Evolutionary conservation across 2,797 vertebrate species (phyloP), one percentile per base, ranked within the genome.

Genomic region (Cuculus canorus): DNA sequence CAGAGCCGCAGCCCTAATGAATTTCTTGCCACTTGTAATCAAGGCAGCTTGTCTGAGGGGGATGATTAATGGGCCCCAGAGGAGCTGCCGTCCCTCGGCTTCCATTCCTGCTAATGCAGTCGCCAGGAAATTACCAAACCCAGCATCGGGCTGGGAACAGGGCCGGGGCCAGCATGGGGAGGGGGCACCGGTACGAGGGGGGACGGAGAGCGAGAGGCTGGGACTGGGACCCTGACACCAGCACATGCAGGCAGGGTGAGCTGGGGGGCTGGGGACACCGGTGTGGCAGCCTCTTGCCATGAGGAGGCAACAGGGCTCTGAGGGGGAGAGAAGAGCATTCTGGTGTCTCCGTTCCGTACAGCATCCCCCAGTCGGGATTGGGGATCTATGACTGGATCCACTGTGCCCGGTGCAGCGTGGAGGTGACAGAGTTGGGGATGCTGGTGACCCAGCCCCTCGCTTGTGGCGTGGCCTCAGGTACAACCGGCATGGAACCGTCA

Each of bases 11-110:
- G 98, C 98, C 98, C 98, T 99, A 99, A 99, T 99, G 99, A 99
- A 99, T 99, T 99, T 99, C 98, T 99, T 99, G 98, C 98, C 98
- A 99, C 99, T 99, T 99, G 99, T 99, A 99, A 99, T 99, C 99
- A 99, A 99, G 98, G 98, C 98, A 98, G 98, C 98, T 98, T 99
- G 99, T 99, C 98, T 98, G 98, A 98, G 98, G 98, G 95, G 98
- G 98, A 98, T 99, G 99, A 99, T 99, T 99, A 99, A 99, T 98
- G 98, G 98, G 98, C 98, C 98, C 99, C 98, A 98, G 98, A 99
- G 99, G 98, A 98, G 98, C 98, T 98, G 98, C 98, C 98, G 98
- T 98, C 98, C 98, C 98, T 99, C 98, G 98, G 98, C 98, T 98
- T 99, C 96, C 96, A 95, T 93, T 95, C 88, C 92, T 11, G 71